Evolutionary conservation across 2,888 invertebrate species (phyloP).

Genomic region (Trichacis sp.): DNA sequence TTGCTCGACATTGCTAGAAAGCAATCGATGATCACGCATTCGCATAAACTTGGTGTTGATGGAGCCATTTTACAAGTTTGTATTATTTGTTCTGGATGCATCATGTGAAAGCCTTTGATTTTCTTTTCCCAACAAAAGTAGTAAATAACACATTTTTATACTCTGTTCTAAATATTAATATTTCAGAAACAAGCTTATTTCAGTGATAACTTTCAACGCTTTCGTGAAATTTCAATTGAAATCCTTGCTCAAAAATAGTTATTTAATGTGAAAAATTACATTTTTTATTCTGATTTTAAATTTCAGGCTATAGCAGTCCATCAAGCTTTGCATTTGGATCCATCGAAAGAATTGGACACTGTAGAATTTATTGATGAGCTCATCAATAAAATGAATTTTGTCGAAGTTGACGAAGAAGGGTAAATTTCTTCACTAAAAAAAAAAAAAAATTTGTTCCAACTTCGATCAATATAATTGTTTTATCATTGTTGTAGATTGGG

Average conservation of each 20-base stretch:
- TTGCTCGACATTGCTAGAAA: constrained; percentile 71
- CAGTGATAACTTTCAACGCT: too few species aligned
- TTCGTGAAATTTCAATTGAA: too few species aligned
- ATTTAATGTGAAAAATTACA: too few species aligned
- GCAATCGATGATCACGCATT: constrained; percentile 76
- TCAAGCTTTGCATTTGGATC: constrained; percentile 70
- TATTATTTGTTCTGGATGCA: too few species aligned
- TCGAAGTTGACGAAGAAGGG: constrained; percentile 70
- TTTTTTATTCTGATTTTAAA: constrained; percentile 14
- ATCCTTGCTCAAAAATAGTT: too few species aligned
- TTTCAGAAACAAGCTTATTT: too few species aligned
- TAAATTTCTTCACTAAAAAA: constrained; percentile 37
- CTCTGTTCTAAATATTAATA: too few species aligned
- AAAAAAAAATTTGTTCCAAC: too few species aligned
- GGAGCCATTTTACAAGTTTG: constrained; percentile 72
- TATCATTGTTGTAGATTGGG: constrained; percentile 54
- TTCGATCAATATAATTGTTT: not conserved
- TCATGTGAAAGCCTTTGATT: too few species aligned
- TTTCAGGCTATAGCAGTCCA: constrained; percentile 73
- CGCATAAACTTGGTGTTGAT: constrained; percentile 71
- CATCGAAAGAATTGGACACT: constrained; percentile 69
- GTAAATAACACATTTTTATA: too few species aligned
- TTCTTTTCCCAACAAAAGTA: too few species aligned
- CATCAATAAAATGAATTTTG: constrained; percentile 70
- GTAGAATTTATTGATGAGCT: constrained; percentile 71